A percentile compares a stretch with the other conserved stretches of the same genome.
Evolutionary conservation across 1,140 invertebrate genomes (phyloP).

Genomic region (Saxidomus purpurata): DNA sequence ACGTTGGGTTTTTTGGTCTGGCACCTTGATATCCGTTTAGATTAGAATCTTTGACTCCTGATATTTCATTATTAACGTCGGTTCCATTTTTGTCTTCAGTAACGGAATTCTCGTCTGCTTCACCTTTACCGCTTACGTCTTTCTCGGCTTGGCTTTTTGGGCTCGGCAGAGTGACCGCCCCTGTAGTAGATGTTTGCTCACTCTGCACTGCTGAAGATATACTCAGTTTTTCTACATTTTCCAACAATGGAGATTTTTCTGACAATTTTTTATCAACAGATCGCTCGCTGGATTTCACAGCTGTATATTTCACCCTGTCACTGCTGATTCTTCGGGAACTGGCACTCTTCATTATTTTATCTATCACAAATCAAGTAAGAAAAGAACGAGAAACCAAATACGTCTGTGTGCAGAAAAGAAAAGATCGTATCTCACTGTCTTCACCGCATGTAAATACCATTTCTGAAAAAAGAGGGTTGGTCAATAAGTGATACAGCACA

Average conservation of each 20-base stretch:
- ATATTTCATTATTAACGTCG: neutral
- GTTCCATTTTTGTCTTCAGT: too few species aligned
- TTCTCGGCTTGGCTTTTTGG: neutral
- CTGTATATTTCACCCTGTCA: neutral
- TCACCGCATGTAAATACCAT: too few species aligned
- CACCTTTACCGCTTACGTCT: neutral
- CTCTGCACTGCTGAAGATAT: neutral
- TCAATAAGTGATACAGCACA: too few species aligned
- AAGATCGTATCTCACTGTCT: too few species aligned
- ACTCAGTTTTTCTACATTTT: constrained; percentile 27
- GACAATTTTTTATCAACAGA: neutral
- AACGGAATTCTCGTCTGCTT: neutral
- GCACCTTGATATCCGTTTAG: neutral
- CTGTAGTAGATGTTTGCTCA: neutral
- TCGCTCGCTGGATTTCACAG: neutral
- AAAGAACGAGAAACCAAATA: too few species aligned
- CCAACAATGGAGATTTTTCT: constrained; percentile 45
- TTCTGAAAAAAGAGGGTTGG: too few species aligned
- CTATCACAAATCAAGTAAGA: too few species aligned
- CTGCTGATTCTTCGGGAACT: neutral
- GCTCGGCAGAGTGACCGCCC: neutral
- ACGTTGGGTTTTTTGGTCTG: neutral
- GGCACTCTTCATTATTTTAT: neutral
- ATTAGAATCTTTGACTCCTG: neutral
- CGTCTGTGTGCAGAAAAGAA: too few species aligned